A percentile compares a stretch with the other conserved stretches of the same genome.
phyloP scores from a whole-genome alignment of 2,797 vertebrate species.

The Hemitrygon akajei region DNA sequence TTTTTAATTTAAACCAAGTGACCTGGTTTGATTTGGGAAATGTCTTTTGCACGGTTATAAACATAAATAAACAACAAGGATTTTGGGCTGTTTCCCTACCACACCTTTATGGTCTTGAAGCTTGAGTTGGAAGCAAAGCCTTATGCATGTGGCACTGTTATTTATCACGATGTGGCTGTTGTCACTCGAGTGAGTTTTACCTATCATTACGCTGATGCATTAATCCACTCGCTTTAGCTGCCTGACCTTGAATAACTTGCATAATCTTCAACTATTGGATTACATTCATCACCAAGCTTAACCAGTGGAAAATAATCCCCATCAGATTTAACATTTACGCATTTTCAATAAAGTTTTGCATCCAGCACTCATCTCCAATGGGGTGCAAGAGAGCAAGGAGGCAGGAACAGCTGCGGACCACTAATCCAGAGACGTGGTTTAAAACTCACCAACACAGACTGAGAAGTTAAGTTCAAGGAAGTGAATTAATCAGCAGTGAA shows the following conservation, averaged over 20 bases:
- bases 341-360: too few species aligned
- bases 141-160: not conserved
- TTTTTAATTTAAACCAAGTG: not conserved
- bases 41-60: not conserved
- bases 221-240: not conserved
- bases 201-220: not conserved
- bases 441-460: too few species aligned
- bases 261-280: not conserved
- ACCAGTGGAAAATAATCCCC: too few species aligned
- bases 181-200: not conserved
- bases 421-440: too few species aligned
- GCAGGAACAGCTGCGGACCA: too few species aligned
- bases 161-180: not conserved
- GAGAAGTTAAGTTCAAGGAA: too few species aligned
- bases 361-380: too few species aligned
- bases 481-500: too few species aligned
- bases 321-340: too few species aligned
- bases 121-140: not conserved
- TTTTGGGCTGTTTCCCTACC: not conserved
- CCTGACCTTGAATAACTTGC: not conserved
- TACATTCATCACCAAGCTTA: not conserved
- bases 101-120: not conserved
- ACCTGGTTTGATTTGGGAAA: not conserved
- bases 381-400: too few species aligned
- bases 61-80: not conserved